Conservation (phyloP, 2,113 vertebrate genomes). For the Motacilla tschutschensis region DNA sequence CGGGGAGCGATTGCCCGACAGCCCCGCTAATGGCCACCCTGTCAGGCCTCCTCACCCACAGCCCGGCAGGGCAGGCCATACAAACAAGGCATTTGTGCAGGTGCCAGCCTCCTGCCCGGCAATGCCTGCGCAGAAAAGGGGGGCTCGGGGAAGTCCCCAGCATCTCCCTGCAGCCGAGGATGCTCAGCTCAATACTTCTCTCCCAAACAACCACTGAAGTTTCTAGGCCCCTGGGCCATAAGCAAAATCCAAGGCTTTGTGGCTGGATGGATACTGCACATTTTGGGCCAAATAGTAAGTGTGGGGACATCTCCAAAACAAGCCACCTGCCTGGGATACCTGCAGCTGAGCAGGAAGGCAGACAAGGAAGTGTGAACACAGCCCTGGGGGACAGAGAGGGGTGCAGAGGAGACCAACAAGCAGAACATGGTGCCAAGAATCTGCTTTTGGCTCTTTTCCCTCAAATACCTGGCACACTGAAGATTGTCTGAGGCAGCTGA, state of each 20-base stretch:
- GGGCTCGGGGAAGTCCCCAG: neutral
- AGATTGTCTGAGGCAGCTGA: neutral
- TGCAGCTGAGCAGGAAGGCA: rapidly evolving
- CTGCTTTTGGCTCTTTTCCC: neutral
- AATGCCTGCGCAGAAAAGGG: rapidly evolving
- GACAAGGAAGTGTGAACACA: neutral
- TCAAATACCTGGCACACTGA: neutral
- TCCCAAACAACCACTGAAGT: neutral
- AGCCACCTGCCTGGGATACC: rapidly evolving
- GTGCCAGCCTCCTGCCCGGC: neutral
- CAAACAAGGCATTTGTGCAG: neutral
- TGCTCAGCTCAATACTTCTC: rapidly evolving
- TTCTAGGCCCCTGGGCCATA: rapidly evolving
- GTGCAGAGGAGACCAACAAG: neutral
- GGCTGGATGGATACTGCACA: neutral
- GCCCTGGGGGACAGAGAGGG: neutral
- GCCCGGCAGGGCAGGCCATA: neutral
- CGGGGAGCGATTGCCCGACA: constrained; percentile 16
- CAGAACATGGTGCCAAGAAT: neutral
- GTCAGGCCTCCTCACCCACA: neutral
- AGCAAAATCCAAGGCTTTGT: neutral
- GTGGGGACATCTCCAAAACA: neutral
- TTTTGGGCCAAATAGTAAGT: neutral
- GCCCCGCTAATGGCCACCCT: neutral
- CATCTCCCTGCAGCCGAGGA: neutral